Evolutionary conservation across 2,113 vertebrate genomes (phyloP).

Genomic region (Bufo gargarizans): DNA sequence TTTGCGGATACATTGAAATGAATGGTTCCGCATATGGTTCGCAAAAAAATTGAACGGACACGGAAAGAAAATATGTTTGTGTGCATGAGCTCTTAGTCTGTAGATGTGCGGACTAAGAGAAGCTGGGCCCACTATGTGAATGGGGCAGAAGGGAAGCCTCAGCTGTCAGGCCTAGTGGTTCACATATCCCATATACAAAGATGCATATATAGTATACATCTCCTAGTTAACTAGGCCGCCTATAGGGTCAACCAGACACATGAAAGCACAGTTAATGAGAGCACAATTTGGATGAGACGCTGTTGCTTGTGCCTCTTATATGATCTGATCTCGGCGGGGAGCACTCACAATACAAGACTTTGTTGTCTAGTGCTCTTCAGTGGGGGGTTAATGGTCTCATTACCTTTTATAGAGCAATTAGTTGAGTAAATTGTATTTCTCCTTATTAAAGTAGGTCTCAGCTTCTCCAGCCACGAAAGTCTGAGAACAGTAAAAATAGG

Average conservation of each 20-base stretch:
- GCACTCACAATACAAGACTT: slow-evolving; percentile 8
- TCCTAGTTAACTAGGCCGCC: background rate
- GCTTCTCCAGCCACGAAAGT: slow-evolving; percentile 13
- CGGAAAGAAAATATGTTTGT: too few relatives aligned
- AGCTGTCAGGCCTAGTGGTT: too few relatives aligned
- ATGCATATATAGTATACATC: background rate
- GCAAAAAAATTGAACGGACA: too few relatives aligned
- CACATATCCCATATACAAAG: background rate
- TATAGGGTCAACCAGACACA: background rate
- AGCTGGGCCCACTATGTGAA: too few relatives aligned
- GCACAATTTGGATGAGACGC: background rate
- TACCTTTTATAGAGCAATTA: slow-evolving; percentile 36
- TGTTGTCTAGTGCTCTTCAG: background rate
- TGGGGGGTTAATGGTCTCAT: slow-evolving; percentile 25
- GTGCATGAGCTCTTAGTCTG: too few relatives aligned
- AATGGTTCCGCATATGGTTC: too few relatives aligned
- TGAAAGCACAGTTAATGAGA: background rate
- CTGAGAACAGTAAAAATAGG: slow-evolving; percentile 57
- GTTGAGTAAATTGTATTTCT: slow-evolving; percentile 38
- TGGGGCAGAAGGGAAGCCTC: too few relatives aligned
- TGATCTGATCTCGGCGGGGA: background rate
- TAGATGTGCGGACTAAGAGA: too few relatives aligned
- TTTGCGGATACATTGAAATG: too few relatives aligned
- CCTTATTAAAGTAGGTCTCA: slow-evolving; percentile 32
- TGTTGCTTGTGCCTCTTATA: background rate